These are phyloP conservation scores for Melanotus villosus DNA, from an alignment of 2,888 invertebrate genomes.

Conservation along the genomic window DNA sequence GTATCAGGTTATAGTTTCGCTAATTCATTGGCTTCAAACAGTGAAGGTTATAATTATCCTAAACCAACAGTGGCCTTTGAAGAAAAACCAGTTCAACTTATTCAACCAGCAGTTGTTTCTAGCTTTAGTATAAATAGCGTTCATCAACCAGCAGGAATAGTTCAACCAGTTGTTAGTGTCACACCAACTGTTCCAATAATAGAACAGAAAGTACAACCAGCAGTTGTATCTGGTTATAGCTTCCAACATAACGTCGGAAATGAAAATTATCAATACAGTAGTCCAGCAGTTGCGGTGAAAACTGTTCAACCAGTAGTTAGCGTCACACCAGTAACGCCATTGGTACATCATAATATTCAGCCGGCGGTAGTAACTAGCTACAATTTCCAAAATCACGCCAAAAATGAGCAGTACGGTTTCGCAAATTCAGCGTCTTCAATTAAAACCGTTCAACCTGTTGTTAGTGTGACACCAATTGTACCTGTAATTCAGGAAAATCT, in stretches of 20 bases:
- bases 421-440: background rate
- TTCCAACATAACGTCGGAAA: background rate
- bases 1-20: constrained; percentile 59
- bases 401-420: no score
- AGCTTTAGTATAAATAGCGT: constrained; percentile 1
- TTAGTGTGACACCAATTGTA: background rate
- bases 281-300: constrained; percentile 58
- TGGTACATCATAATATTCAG: constrained; percentile 10
- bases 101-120: constrained; percentile 19
- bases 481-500: background rate
- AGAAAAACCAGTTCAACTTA: background rate
- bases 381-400: background rate
- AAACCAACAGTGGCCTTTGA: background rate
- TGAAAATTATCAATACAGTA: background rate
- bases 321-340: background rate
- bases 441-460: constrained; percentile 13
- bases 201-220: constrained; percentile 12
- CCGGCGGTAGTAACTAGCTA: constrained; percentile 14
- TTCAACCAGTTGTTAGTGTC: constrained; percentile 1
- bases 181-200: background rate
- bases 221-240: constrained; percentile 15
- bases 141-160: background rate
- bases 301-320: constrained; percentile 52
- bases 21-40: background rate
- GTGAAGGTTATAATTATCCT: background rate